These are phyloP conservation scores for Drosophila orosa DNA, from an alignment of 1,140 invertebrate species.

Conservation along the genomic window DNA sequence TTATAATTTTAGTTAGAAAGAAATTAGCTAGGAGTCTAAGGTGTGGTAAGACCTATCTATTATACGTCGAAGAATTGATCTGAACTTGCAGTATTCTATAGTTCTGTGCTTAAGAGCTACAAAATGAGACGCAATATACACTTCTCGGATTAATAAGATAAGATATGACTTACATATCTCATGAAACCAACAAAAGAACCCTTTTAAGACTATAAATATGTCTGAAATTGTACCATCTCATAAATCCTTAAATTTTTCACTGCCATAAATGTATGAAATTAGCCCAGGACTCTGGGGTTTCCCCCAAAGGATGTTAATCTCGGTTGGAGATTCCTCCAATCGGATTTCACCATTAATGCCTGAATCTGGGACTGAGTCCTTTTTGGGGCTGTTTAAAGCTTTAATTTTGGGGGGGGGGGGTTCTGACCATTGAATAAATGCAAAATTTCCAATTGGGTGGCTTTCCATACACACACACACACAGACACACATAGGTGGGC, in stretches of 20 bases:
- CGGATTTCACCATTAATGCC: constrained; percentile 21
- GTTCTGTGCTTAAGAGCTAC: too few species aligned
- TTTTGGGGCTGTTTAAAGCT: constrained; percentile 27
- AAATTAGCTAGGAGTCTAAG: background rate
- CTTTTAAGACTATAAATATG: background rate
- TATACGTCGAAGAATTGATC: background rate
- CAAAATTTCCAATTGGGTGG: constrained; percentile 76
- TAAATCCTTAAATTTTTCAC: too few species aligned
- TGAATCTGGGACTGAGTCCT: background rate
- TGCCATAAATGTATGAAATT: background rate
- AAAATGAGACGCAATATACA: background rate
- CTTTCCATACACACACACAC: constrained; percentile 16
- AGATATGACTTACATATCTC: background rate
- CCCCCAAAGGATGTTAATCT: background rate
- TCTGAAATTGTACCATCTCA: background rate
- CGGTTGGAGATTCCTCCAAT: background rate
- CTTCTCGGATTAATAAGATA: background rate
- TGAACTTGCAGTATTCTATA: background rate
- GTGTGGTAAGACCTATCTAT: too few species aligned
- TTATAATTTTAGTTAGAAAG: too few species aligned
- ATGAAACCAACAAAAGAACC: background rate
- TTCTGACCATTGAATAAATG: constrained; percentile 61
- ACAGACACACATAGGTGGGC: constrained; percentile 1
- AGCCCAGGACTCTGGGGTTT: too few species aligned
- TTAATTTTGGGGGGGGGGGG: constrained; percentile 22